phyloP scores from a whole-genome alignment of 2,797 vertebrate genomes.

The Argentina silus region DNA sequence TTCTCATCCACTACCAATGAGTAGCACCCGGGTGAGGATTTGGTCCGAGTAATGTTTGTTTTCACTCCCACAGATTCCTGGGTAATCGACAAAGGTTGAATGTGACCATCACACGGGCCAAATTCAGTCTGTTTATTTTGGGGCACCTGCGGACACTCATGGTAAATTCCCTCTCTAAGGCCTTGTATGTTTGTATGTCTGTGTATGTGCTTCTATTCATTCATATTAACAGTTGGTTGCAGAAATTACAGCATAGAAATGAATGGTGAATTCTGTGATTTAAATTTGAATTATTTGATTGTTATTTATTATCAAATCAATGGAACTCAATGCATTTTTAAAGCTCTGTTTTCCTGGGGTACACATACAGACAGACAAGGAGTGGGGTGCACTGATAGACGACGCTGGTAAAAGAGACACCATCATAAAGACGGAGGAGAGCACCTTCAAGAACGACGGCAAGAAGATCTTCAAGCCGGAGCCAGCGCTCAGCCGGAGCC shows the following conservation, averaged over 20 bases:
- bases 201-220: background rate
- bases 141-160: slow-evolving; percentile 82
- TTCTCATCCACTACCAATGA: too few relatives aligned
- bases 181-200: background rate
- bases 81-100: slow-evolving; percentile 84
- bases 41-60: too few relatives aligned
- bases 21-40: background rate
- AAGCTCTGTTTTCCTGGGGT: too few relatives aligned
- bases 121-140: slow-evolving; percentile 85
- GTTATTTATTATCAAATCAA: too few relatives aligned
- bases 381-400: slow-evolving; percentile 84
- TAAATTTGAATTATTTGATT: background rate
- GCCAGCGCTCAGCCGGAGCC: slow-evolving; percentile 17
- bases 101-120: slow-evolving; percentile 86
- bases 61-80: slow-evolving; percentile 75
- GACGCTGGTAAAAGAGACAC: slow-evolving; percentile 79
- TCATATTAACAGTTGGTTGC: too few relatives aligned
- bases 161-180: slow-evolving; percentile 67
- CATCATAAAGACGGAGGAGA: slow-evolving; percentile 72
- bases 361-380: slow-evolving; percentile 53
- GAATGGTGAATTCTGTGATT: too few relatives aligned
- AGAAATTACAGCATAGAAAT: too few relatives aligned
- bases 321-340: too few relatives aligned
- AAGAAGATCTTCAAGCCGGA: slow-evolving; percentile 77
- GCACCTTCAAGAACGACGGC: slow-evolving; percentile 68